Percentiles rank a stretch among this genome's conserved stretches.
Evolutionary conservation across 1,140 invertebrate species (phyloP).

Genomic region (Gryllus bimaculatus): DNA sequence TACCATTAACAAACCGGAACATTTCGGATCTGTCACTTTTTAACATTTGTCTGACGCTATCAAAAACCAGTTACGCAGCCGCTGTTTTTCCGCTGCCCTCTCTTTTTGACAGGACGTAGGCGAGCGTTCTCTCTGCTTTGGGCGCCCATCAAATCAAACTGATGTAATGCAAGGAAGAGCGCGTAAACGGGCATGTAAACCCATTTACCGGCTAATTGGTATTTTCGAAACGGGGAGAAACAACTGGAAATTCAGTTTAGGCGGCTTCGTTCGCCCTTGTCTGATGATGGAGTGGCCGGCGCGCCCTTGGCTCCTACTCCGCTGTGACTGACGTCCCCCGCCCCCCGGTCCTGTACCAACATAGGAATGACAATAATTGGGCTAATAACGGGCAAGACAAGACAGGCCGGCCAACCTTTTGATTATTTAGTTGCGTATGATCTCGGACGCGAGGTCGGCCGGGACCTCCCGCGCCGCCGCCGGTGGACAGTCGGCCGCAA

Average conservation of each 20-base stretch:
- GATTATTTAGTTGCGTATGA: not conserved
- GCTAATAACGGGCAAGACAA: conserved; percentile 1
- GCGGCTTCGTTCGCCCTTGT: not conserved
- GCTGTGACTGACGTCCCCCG: not conserved
- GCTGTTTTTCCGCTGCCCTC: not conserved
- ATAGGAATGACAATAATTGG: conserved; percentile 1
- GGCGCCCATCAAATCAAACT: not conserved
- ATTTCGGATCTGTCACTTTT: not conserved
- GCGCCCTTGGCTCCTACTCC: not conserved
- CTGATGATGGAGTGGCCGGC: not conserved
- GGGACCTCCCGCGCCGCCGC: not conserved
- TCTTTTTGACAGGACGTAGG: not conserved
- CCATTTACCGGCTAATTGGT: not conserved
- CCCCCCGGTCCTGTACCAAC: not conserved
- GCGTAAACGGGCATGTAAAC: not conserved
- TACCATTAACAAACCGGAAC: not conserved
- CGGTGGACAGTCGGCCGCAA: not conserved
- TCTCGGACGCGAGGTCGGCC: not conserved
- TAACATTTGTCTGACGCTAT: not conserved
- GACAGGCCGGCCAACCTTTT: not conserved
- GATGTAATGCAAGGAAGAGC: not conserved
- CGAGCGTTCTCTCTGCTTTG: not conserved
- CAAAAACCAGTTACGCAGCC: not conserved
- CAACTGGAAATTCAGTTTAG: not conserved
- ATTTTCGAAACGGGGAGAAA: not conserved